phyloP scores from a whole-genome alignment of 2,888 invertebrate species.

The Eupithecia subumbrata region DNA sequence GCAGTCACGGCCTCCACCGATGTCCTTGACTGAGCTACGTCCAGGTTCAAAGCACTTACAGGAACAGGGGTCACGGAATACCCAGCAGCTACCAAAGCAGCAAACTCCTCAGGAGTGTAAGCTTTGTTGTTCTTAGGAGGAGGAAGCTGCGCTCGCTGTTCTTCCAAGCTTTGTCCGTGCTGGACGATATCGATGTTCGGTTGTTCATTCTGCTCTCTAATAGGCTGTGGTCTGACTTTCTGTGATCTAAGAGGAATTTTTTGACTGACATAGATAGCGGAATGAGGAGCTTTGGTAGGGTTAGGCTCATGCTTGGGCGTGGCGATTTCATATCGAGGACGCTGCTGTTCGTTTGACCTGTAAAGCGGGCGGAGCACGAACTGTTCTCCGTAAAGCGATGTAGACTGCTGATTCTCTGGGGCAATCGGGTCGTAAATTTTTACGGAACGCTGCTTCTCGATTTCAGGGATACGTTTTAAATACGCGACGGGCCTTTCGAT shows the following conservation, averaged over 20 bases:
- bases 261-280: constrained; percentile 76
- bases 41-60: constrained; percentile 63
- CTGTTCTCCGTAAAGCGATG: constrained; percentile 67
- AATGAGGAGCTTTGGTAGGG: constrained; percentile 70
- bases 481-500: constrained; percentile 74
- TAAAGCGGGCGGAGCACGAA: constrained; percentile 72
- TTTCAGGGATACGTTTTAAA: constrained; percentile 72
- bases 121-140: constrained; percentile 80
- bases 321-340: constrained; percentile 63
- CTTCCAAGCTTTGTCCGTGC: constrained; percentile 67
- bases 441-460: constrained; percentile 69
- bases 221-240: constrained; percentile 56
- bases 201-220: constrained; percentile 52
- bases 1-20: constrained; percentile 59
- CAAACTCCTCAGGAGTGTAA: constrained; percentile 80
- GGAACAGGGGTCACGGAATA: constrained; percentile 81
- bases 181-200: constrained; percentile 57
- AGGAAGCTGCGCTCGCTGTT: constrained; percentile 73
- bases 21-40: constrained; percentile 72
- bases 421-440: constrained; percentile 68
- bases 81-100: constrained; percentile 77
- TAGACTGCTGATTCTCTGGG: constrained; percentile 62
- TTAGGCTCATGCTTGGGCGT: constrained; percentile 61
- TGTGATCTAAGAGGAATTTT: constrained; percentile 68
- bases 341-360: constrained; percentile 69